Base-by-base conservation (phyloP, 2,113 vertebrate genomes). In the Pachyramphus minor region DNA sequence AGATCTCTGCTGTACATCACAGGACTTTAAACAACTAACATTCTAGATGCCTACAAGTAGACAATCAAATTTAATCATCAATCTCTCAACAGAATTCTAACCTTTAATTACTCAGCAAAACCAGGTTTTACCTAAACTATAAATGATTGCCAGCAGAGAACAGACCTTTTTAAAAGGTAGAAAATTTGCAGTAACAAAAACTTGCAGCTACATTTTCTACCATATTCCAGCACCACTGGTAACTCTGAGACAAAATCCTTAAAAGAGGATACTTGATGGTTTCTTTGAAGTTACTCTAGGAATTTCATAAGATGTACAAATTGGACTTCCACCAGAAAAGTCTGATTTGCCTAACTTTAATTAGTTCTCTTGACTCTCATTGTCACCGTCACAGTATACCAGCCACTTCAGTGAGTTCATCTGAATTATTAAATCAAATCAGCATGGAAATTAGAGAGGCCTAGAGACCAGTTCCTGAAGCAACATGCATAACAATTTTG, bases 401-500 rank as follows among this genome's bases (percentile, higher is more conserved):
- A 72, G n/a, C 16, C 58, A 87, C 78, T 94, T 87, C 77, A 82
- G 62, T 56, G 49, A 82, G 86, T 64, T 87, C 35, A 84, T 78
- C 44, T 91, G 78, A 88, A 90, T 72, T 18, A 94, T 89, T 89
- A 81, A 58, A 93, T 75, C 69, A 91, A 75, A 56, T 31, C 41
- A 91, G 53, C 39, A 76, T 72, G 69, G 30, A 89, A 89, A 95
- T 89, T 62, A 72, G 53, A 94, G 60, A 91, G 69, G 69, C 41
- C 71, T 56, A 58, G 74, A 94, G 92, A 94, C 66, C 58, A 93
- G 35, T 84, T 94, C 60, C 17, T 8, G 74, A 95, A 91, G 87
- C 69, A 96, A 64, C 52, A 81, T 63, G 50, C 55, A 33, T 45
- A 92, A 78, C 39, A 59, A 59, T 63, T 93, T 75, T 47, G 67